Percentiles rank a stretch among this genome's conserved stretches.
Conservation (phyloP, 2,888 invertebrate species). For the Sesia bembeciformis region DNA sequence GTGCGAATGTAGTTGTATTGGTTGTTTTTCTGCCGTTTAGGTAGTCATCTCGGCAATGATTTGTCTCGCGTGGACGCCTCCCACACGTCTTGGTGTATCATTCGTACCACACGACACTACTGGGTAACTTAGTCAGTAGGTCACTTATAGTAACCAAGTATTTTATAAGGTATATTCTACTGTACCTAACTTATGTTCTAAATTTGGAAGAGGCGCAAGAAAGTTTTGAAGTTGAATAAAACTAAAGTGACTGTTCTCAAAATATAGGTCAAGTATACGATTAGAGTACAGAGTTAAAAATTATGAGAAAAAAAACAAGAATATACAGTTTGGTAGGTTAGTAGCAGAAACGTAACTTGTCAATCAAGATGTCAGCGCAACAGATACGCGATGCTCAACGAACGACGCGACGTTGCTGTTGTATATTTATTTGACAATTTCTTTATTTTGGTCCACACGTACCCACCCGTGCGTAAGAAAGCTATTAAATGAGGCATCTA, state of each 20-base stretch:
- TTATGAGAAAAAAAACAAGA: too few relatives aligned
- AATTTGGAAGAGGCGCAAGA: too few relatives aligned
- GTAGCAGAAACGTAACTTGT: conserved; percentile 25
- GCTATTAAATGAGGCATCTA: too few relatives aligned
- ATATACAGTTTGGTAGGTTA: too few relatives aligned
- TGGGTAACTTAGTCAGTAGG: conserved; percentile 33
- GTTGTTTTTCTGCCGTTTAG: background rate
- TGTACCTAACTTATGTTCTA: too few relatives aligned
- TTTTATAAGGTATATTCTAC: too few relatives aligned
- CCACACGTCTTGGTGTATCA: conserved; percentile 32
- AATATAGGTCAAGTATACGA: too few relatives aligned
- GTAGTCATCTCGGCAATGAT: conserved; percentile 13
- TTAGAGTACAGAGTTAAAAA: too few relatives aligned
- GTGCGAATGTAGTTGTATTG: background rate
- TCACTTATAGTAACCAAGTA: conserved; percentile 7
- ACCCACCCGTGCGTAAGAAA: too few relatives aligned
- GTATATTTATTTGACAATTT: background rate
- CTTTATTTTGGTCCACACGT: background rate
- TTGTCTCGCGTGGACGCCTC: conserved; percentile 34
- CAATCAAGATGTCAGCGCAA: conserved; percentile 49
- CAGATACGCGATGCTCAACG: background rate
- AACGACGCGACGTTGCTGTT: background rate
- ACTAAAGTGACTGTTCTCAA: too few relatives aligned
- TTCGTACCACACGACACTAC: conserved; percentile 32
- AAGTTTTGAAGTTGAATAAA: too few relatives aligned